Percentiles rank a stretch among this genome's conserved stretches.
Conservation (phyloP, 2,113 vertebrate genomes). For the Pica pica region DNA sequence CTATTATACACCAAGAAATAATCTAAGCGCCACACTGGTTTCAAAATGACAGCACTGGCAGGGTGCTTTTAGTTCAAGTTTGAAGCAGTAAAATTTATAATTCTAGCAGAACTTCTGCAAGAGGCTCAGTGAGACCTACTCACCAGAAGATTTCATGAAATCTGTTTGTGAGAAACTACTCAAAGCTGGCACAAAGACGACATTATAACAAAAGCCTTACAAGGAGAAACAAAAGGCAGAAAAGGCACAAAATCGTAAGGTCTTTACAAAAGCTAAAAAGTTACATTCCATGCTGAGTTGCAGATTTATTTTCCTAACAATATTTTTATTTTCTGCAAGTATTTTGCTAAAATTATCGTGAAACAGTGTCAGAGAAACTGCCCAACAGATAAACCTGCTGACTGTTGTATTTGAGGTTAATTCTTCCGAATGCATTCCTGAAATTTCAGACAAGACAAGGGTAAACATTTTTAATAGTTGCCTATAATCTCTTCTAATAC, state of each 20-base stretch:
- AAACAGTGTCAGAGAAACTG: background rate
- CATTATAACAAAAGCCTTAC: background rate
- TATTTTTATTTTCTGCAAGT: background rate
- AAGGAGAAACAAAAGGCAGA: background rate
- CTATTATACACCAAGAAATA: background rate
- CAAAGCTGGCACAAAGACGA: background rate
- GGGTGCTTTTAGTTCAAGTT: background rate
- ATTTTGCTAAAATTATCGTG: background rate
- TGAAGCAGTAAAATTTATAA: background rate
- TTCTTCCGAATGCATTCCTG: background rate
- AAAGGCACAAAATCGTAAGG: background rate
- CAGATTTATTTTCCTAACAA: background rate
- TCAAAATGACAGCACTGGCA: background rate
- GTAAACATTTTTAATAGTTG: background rate
- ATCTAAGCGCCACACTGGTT: background rate
- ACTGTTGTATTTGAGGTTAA: background rate
- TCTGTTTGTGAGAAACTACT: background rate
- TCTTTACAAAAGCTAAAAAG: background rate
- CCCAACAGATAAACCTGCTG: background rate
- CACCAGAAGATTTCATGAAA: background rate
- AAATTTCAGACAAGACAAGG: background rate
- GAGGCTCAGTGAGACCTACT: background rate
- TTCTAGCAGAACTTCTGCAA: background rate
- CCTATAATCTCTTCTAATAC: background rate
- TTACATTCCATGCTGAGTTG: background rate